Percentiles rank a stretch among this genome's conserved stretches.
These are phyloP conservation scores for Tinea pellionella DNA, from an alignment of 2,888 invertebrate genomes.

Conservation along the genomic window DNA sequence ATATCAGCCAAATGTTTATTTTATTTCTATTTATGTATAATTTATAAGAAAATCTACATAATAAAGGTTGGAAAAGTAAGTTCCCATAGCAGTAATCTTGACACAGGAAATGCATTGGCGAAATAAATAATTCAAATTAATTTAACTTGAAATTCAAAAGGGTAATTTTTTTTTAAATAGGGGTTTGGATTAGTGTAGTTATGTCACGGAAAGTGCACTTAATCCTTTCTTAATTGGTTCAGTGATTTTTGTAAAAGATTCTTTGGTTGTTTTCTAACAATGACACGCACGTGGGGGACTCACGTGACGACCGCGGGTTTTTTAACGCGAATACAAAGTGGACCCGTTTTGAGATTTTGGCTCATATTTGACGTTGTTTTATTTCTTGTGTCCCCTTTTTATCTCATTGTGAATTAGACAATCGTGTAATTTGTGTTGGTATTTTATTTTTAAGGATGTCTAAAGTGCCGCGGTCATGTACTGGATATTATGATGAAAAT, in stretches of 20 bases:
- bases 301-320: not conserved
- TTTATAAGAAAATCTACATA: not conserved
- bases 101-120: not conserved
- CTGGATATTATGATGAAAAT: too few relatives aligned
- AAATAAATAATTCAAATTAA: not conserved
- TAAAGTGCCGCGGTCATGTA: too few relatives aligned
- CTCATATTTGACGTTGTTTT: not conserved
- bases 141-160: not conserved
- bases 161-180: constrained; percentile 31
- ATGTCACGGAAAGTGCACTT: constrained; percentile 39
- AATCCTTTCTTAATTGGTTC: constrained; percentile 39
- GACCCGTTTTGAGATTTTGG: not conserved
- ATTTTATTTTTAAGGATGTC: too few relatives aligned
- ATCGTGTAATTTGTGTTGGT: too few relatives aligned
- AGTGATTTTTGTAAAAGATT: constrained; percentile 16
- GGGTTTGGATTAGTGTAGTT: constrained; percentile 48
- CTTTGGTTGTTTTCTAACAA: not conserved
- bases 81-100: not conserved
- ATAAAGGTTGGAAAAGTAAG: not conserved
- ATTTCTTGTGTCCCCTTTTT: too few relatives aligned
- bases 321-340: not conserved
- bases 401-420: too few relatives aligned
- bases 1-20: too few relatives aligned
- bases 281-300: not conserved
- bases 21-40: too few relatives aligned